These are phyloP conservation scores for Pseudomugil tenellus DNA, from an alignment of 2,797 vertebrate species.

Conservation along the genomic window DNA sequence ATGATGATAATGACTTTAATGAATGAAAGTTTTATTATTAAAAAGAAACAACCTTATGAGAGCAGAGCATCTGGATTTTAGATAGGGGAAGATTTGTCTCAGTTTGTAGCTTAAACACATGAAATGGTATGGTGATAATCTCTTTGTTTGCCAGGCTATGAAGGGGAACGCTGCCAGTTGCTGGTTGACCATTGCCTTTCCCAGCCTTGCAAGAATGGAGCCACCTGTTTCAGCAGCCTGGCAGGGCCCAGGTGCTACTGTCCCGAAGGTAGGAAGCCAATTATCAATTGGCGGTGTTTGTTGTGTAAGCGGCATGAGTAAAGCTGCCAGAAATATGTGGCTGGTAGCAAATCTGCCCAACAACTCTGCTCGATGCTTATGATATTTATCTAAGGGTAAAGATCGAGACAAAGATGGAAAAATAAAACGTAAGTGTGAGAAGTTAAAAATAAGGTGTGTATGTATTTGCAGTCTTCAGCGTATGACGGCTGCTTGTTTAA, in stretches of 20 bases:
- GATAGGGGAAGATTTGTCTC: not conserved
- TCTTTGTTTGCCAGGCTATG: constrained; percentile 84
- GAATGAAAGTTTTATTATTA: not conserved
- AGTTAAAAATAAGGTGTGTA: constrained; percentile 4
- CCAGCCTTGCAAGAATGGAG: constrained; percentile 92
- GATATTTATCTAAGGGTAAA: constrained; percentile 5
- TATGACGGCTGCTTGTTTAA: constrained; percentile 39
- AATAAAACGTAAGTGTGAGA: no score
- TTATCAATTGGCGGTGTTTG: constrained; percentile 7
- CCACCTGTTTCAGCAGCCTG: constrained; percentile 87
- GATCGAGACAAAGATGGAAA: not conserved
- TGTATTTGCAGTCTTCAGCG: constrained; percentile 16
- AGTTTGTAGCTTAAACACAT: not conserved
- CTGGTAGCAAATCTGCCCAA: not conserved
- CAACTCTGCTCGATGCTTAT: constrained; percentile 1
- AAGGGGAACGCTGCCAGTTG: constrained; percentile 90
- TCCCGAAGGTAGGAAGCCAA: constrained; percentile 85
- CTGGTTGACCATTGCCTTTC: constrained; percentile 90
- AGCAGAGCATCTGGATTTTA: not conserved
- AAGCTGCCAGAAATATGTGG: constrained; percentile 12
- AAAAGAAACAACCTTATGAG: not conserved
- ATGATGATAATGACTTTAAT: not conserved
- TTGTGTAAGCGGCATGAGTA: constrained; percentile 3
- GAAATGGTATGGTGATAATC: not conserved
- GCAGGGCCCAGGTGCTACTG: constrained; percentile 91